Evolutionary conservation across 2,113 vertebrate species (phyloP).

Genomic region (Pedetes capensis): DNA sequence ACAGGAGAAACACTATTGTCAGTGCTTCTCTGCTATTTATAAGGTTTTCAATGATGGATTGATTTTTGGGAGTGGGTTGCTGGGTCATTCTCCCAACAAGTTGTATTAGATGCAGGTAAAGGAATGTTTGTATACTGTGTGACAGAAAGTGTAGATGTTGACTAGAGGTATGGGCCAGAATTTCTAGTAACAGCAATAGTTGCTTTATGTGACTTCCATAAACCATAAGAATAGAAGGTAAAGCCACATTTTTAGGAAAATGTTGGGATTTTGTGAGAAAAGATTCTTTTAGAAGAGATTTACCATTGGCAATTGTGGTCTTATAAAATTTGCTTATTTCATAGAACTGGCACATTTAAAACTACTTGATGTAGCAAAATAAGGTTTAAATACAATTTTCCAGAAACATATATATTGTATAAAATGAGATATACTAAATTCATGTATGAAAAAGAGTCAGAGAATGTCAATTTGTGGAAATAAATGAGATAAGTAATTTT

Average conservation of each 20-base stretch:
- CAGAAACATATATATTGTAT: neutral
- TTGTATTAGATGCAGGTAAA: neutral
- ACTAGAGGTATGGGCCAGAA: neutral
- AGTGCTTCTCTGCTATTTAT: too few relatives aligned
- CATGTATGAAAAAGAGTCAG: neutral
- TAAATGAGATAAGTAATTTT: constrained; percentile 25
- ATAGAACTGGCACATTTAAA: neutral
- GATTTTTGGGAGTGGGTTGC: too few relatives aligned
- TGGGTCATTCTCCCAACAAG: too few relatives aligned
- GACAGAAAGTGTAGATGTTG: neutral
- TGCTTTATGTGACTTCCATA: neutral
- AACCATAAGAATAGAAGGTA: neutral
- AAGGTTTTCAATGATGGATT: too few relatives aligned
- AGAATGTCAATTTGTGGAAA: constrained; percentile 7
- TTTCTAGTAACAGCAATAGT: neutral
- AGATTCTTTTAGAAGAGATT: neutral
- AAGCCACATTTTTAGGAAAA: neutral
- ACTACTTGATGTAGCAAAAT: neutral
- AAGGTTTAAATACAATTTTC: neutral
- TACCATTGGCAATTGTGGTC: neutral
- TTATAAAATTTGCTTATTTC: constrained; percentile 2
- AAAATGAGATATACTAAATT: neutral
- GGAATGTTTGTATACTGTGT: neutral
- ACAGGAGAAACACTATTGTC: too few relatives aligned
- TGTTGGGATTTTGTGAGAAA: neutral